A percentile compares a stretch with the other conserved stretches of the same genome.
Conservation (phyloP, 2,888 invertebrate species). For the Quadroppia sp. region DNA sequence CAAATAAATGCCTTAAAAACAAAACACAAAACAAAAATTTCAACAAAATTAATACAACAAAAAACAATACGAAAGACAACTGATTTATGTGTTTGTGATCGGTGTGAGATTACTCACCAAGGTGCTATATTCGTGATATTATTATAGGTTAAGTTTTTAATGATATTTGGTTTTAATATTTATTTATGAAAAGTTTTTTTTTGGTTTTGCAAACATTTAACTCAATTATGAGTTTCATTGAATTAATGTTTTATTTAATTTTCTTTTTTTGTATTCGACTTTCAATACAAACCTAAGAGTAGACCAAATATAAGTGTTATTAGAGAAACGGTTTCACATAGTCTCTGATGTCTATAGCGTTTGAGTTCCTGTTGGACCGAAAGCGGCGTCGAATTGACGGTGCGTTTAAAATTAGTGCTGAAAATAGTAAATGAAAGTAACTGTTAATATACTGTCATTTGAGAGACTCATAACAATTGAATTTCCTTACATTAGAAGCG, state of each 20-base stretch:
- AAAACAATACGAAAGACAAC: too few relatives aligned
- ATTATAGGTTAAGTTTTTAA: too few relatives aligned
- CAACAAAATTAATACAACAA: too few relatives aligned
- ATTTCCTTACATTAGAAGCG: not conserved
- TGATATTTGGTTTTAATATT: too few relatives aligned
- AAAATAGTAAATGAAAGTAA: not conserved
- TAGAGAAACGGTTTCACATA: conserved; percentile 43
- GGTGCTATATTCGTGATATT: too few relatives aligned
- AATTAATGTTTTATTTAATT: not conserved
- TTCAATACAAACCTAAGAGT: conserved; percentile 16
- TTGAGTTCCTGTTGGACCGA: conserved; percentile 42
- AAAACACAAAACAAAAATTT: too few relatives aligned
- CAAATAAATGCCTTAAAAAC: too few relatives aligned
- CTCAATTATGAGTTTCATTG: not conserved
- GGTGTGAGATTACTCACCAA: too few relatives aligned
- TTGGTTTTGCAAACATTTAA: not conserved
- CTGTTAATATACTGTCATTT: not conserved
- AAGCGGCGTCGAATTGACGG: conserved; percentile 25
- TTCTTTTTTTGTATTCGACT: too few relatives aligned
- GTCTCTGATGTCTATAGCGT: conserved; percentile 43
- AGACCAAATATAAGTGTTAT: conserved; percentile 43
- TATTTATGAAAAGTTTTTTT: too few relatives aligned
- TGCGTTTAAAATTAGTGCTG: conserved; percentile 30
- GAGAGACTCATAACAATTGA: conserved; percentile 1
- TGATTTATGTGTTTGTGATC: too few relatives aligned